phyloP scores from a whole-genome alignment of 2,113 vertebrate genomes.

The Chaetorhynchus papuensis region DNA sequence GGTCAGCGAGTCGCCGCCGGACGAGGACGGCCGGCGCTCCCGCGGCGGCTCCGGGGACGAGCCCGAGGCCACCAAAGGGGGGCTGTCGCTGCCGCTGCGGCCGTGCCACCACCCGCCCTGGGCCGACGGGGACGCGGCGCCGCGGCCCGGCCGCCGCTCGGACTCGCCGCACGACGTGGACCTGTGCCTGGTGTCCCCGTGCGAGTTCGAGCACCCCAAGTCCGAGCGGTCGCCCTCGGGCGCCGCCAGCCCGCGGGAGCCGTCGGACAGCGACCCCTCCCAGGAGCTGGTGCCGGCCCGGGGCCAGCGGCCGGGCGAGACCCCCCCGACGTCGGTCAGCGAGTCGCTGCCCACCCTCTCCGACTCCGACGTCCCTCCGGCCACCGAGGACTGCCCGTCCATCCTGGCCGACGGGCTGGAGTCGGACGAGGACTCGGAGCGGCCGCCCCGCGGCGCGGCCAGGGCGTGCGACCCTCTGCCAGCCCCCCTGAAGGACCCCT shows the following conservation, averaged over 20 bases:
- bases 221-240: conserved; percentile 41
- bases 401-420: conserved; percentile 76
- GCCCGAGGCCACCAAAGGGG: neutral
- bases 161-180: conserved; percentile 88
- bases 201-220: conserved; percentile 89
- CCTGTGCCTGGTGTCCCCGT: conserved; percentile 90
- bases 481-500: conserved; percentile 78
- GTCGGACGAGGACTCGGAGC: conserved; percentile 79
- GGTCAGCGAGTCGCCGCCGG: conserved; percentile 67
- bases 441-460: conserved; percentile 15
- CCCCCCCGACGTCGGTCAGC: conserved; percentile 79
- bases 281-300: conserved; percentile 65
- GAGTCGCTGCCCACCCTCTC: conserved; percentile 81
- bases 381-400: conserved; percentile 77
- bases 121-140: conserved; percentile 19
- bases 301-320: conserved; percentile 54
- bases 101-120: conserved; percentile 63
- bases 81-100: conserved; percentile 75
- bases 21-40: neutral
- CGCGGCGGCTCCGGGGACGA: conserved; percentile 49
- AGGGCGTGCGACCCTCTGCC: conserved; percentile 77
- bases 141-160: conserved; percentile 28
- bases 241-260: conserved; percentile 53
- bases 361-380: conserved; percentile 77
- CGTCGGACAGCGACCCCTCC: conserved; percentile 76